Evolutionary conservation across 2,113 vertebrate genomes (phyloP).

Genomic region (Ellobius talpinus): DNA sequence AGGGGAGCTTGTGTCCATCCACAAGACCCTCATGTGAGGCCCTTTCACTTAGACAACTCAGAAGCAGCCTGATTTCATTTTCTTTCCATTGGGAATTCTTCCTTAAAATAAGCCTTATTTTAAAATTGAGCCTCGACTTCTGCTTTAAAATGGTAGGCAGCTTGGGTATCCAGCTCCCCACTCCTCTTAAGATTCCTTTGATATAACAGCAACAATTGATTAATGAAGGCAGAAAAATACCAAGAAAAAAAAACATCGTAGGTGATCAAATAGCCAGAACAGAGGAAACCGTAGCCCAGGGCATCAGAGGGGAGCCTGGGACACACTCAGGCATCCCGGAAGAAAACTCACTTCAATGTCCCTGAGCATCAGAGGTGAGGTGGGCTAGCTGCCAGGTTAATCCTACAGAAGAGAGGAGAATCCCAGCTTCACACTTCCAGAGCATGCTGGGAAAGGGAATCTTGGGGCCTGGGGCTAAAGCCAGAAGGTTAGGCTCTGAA

Average conservation of each 20-base stretch:
- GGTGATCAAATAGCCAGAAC: constrained; percentile 51
- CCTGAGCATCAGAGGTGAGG: too few relatives aligned
- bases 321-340: not conserved
- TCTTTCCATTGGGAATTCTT: constrained; percentile 16
- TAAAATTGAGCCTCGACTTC: constrained; percentile 39
- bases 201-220: constrained; percentile 47
- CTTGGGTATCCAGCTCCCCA: not conserved
- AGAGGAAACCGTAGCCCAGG: not conserved
- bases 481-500: not conserved
- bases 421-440: not conserved
- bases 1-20: not conserved
- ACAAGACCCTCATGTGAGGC: constrained; percentile 7
- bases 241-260: constrained; percentile 61
- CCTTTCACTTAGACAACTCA: constrained; percentile 41
- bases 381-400: not conserved
- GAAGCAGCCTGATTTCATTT: not conserved
- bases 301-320: not conserved
- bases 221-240: constrained; percentile 55
- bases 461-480: not conserved
- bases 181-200: constrained; percentile 13
- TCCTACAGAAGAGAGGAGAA: constrained; percentile 16
- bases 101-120: constrained; percentile 13
- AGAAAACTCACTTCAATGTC: not conserved
- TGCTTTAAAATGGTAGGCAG: constrained; percentile 30
- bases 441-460: not conserved